Evolutionary conservation across 2,113 vertebrate species (phyloP).

Genomic region (Atherinomorus stipes): DNA sequence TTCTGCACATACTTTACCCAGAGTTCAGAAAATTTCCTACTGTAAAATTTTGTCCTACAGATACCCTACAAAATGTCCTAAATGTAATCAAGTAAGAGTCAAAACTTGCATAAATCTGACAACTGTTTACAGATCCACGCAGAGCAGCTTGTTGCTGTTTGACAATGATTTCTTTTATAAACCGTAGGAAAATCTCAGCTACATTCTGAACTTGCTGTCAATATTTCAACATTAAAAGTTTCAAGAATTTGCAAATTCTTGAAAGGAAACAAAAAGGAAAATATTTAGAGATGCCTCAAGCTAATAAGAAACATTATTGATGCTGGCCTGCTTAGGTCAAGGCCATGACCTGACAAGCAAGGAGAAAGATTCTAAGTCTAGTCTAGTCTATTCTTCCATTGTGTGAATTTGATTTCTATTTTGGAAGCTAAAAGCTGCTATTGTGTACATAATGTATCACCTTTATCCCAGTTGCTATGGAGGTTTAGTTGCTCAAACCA

Average conservation of each 20-base stretch:
- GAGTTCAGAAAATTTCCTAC: neutral
- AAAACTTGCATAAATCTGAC: neutral
- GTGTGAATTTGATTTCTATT: neutral
- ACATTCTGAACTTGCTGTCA: neutral
- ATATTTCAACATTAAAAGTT: neutral
- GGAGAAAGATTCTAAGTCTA: neutral
- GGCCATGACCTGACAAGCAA: neutral
- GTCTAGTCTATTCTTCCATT: neutral
- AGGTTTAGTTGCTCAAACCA: neutral
- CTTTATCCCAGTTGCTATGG: neutral
- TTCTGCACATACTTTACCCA: constrained; percentile 20
- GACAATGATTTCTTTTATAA: neutral
- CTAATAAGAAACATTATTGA: neutral
- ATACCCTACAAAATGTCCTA: neutral
- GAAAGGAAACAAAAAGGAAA: neutral
- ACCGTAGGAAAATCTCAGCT: neutral
- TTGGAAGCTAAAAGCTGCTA: neutral
- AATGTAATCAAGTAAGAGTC: neutral
- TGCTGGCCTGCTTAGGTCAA: neutral
- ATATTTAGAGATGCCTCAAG: neutral
- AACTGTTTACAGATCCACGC: neutral
- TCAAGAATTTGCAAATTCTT: neutral
- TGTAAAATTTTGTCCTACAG: no score
- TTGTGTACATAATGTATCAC: neutral
- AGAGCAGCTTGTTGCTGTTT: neutral